Conservation (phyloP, 2,113 vertebrate genomes). For the Pterophyllum scalare region DNA sequence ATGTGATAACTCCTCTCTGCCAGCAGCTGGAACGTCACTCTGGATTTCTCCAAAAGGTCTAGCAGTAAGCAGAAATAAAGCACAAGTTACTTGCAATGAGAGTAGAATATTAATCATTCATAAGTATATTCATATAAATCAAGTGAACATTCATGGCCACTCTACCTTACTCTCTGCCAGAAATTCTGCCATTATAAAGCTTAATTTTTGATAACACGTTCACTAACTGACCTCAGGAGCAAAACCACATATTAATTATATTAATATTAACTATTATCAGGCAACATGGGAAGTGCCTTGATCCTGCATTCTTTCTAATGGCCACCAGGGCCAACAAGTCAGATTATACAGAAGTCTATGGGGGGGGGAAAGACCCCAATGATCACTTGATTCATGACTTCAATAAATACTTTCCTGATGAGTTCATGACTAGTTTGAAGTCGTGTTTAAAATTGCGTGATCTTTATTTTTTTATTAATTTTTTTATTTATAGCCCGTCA, state of each 20-base stretch:
- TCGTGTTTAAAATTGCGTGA: neutral
- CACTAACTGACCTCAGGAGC: neutral
- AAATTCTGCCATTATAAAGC: neutral
- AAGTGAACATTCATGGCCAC: neutral
- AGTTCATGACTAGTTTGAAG: neutral
- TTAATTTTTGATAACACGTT: neutral
- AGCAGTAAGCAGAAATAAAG: neutral
- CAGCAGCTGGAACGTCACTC: constrained; percentile 73
- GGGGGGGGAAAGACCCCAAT: neutral
- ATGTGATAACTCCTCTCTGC: constrained; percentile 76
- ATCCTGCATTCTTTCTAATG: neutral
- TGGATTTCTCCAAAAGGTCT: constrained; percentile 78
- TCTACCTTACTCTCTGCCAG: neutral
- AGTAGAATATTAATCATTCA: neutral
- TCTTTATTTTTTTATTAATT: too few species aligned
- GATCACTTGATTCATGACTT: neutral
- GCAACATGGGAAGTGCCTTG: accelerated
- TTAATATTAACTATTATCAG: too few species aligned
- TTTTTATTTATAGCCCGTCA: too few species aligned
- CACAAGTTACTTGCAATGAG: neutral
- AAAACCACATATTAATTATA: neutral
- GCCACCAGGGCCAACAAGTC: neutral
- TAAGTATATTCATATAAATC: neutral
- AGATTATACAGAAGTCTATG: neutral
- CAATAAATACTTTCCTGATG: neutral